Percentiles rank a stretch among this genome's conserved stretches.
Evolutionary conservation across 1,140 invertebrate species (phyloP).

Genomic region (Coptotermes formosanus): DNA sequence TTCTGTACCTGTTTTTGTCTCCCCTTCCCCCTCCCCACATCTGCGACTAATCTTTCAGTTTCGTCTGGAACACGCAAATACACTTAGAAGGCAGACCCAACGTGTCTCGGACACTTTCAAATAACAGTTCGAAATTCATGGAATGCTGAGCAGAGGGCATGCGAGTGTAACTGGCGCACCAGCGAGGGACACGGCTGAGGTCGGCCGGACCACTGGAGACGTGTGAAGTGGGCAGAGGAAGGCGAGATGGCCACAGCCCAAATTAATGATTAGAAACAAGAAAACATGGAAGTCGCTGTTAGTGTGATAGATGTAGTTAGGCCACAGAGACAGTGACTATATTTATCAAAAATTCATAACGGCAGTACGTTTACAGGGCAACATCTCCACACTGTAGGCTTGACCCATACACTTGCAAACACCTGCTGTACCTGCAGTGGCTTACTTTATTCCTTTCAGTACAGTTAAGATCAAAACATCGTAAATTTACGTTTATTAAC

Average conservation of each 20-base stretch:
- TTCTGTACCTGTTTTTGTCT: not conserved
- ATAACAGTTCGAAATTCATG: constrained; percentile 10
- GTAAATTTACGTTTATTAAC: no score
- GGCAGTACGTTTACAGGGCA: no score
- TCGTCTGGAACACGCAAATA: not conserved
- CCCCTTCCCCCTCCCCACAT: not conserved
- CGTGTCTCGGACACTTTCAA: constrained; percentile 2
- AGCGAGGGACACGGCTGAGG: not conserved
- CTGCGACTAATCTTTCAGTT: constrained; percentile 1
- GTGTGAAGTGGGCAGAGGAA: not conserved
- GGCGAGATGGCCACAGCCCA: not conserved
- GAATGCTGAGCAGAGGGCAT: not conserved
- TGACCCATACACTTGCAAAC: no score
- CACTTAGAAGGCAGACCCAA: not conserved
- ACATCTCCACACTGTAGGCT: no score
- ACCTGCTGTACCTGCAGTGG: no score
- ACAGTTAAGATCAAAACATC: no score
- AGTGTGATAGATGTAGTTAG: no score
- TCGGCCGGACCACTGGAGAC: not conserved
- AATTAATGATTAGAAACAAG: not conserved
- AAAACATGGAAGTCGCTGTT: not conserved
- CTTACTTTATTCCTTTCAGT: no score
- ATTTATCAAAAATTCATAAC: no score
- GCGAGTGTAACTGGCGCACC: not conserved
- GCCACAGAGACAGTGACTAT: no score